Evolutionary conservation across 2,113 vertebrate genomes (phyloP), one percentile per base, ranked within the genome.

Genomic region (Pampusana beccarii): DNA sequence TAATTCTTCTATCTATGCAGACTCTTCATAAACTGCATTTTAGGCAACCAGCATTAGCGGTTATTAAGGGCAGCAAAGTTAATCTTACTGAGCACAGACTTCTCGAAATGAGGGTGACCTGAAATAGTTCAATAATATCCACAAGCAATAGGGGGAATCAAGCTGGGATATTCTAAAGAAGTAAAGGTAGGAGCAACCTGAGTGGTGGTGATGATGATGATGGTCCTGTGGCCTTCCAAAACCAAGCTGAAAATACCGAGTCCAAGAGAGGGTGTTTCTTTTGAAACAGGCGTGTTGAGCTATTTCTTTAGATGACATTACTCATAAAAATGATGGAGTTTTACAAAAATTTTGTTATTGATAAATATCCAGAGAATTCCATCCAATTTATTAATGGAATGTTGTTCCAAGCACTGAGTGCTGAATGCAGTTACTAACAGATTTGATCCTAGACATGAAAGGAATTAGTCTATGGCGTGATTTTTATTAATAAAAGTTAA

Each of bases 11-110:
- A 33, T 56, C 81, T 67, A 69, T 48, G 48, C 74, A 70, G 77
- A 90, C 88, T 80, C 91, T 89, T 95, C 86, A 94, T 89, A 90
- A 96, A 85, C 38, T 89, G 51, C 88, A 50, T 75, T 92, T 95
- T 64, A 75, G 83, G 83, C 83, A 69, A 64, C 54, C 54, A 69
- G 86, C 66, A 71, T 92, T 80, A 46, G 57, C 58, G 67, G 61
- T 31, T 93, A 57, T 80, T 90, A 60, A 83, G 60, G 93, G 81
- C 90, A 95, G 77, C 56, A 61, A 93, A 84, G 64, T 92, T 94
- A 92, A 93, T 92, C 88, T 93, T 33, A 38, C 75, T 53, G 83
- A 90, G 86, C 56, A 57, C 20, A 56, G 89, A 15, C 69, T 64
- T 64, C 51, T 83, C 51, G 72, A 91, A 92, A 84, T 38, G 57